These are phyloP conservation scores for Passerina amoena DNA, from an alignment of 2,113 vertebrate species.

Conservation along the genomic window DNA sequence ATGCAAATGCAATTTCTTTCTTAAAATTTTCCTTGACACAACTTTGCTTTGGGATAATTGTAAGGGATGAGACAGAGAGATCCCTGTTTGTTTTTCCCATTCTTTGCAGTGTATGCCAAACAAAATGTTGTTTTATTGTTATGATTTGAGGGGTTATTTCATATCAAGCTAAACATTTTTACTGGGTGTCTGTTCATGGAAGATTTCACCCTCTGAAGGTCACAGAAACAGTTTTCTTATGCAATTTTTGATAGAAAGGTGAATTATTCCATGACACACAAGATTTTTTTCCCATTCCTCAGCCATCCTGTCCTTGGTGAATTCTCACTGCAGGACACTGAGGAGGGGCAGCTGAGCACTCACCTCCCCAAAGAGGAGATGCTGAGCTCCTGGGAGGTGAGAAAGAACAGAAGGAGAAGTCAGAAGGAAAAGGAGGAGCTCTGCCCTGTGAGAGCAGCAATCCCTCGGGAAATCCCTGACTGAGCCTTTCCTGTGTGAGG, in stretches of 20 bases:
- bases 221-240: not conserved
- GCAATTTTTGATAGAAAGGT: not conserved
- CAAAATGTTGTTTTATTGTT: not conserved
- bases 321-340: not conserved
- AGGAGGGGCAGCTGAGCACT: not conserved
- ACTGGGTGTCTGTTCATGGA: not conserved
- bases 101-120: not conserved
- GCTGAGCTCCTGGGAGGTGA: not conserved
- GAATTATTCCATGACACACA: not conserved
- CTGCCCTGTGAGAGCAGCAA: not conserved
- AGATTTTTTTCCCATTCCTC: not conserved
- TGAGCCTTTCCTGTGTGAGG: not conserved
- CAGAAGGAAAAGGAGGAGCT: not conserved
- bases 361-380: not conserved
- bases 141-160: not conserved
- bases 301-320: not conserved
- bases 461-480: not conserved
- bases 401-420: not conserved
- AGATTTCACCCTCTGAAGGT: not conserved
- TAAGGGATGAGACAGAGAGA: not conserved
- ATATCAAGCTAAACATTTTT: not conserved
- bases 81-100: not conserved
- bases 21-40: not conserved
- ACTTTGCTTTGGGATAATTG: not conserved
- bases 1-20: slow-evolving; percentile 17